Base-by-base conservation (phyloP, 2,113 vertebrate genomes). In the zebrafish (Danio rerio) region DNA sequence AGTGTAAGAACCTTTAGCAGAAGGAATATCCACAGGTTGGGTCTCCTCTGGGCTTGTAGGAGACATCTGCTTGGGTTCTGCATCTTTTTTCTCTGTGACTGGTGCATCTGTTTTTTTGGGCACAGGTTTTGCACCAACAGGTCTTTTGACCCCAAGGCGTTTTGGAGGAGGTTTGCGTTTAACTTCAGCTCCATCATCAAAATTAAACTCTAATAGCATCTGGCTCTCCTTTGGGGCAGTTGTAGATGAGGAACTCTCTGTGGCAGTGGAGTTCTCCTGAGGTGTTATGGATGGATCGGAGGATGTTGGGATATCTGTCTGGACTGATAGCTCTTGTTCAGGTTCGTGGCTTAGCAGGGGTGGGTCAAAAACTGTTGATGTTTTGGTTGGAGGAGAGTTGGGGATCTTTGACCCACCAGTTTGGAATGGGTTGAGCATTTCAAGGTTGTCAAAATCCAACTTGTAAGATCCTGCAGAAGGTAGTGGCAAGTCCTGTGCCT, bases 191-290 rank as follows among this genome's bases (percentile, higher is more conserved):
- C 80, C 86, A 5, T 95, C 93, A 2, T 90, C 90, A 40, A 96
- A 95, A 83, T 94, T 94, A 84, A 96, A 95, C 85, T 97, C 97
- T 0, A 96, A 89, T 83, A 92, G 93, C 53, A 94, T 6, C 0
- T 93, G 89, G 61, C 82, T 88, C 1, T 81, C 53, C 42, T 89
- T 91, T 18, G 9, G 20, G 7, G 81, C 71, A 12, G 81, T 78
- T 18, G 47, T 45, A 40, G 84, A 9, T 10, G 79, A 5, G 21
- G 73, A 16, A 56, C 31, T 42, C n/a, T 63, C 70, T 1, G 47
- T 74, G 11, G 13, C 31, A 1, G 40, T 15, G 6, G 68, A 50
- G 13, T n/a, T 65, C 13, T 65, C 75, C 47, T 65, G 59, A n/a
- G 47, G 47, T 53, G 21, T 6, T 4, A n/a, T 0, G 2, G 49